Evolutionary conservation across 1,140 invertebrate genomes (phyloP), one percentile per base, ranked within the genome.

Genomic region (Bombus picipes): DNA sequence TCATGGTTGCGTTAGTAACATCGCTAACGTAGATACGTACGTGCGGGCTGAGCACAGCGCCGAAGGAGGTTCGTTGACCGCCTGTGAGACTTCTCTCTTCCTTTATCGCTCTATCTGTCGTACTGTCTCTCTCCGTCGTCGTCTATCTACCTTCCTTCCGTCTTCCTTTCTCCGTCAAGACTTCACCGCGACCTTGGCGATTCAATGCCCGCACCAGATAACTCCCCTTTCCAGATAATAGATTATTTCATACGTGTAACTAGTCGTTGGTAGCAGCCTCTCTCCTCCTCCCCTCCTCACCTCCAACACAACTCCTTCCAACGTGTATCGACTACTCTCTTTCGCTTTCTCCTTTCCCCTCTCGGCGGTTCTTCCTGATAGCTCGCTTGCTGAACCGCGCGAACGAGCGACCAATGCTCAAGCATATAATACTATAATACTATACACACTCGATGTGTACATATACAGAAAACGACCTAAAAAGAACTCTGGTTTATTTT

Each of bases 191-290:
- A 92, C 94, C 94, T 95, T 95, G 94, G 93, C 93, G 91, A 95
- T 94, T 95, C 93, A 94, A 94, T 95, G 93, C 92, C 93, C 94
- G 94, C 94, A 94, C 93, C 91, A 94, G 93, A 95, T 95, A 94
- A 94, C 92, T 95, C 92, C 91, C 92, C 93, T 92, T 91, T 89
- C 65, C 91, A 94, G 93, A 94, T 94, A 94, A 95, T 94, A 94
- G 92, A 95, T 94, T 93, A 94, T 94, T 95, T 94, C 93, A 93
- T 93, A 94, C 91, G 92, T 92, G 92, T 93, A 93, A 94, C 93
- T 93, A 93, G 93, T 93, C 91, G 92, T 90, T 90, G 92, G 74
- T 90, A 84, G 90, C 88, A 79, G 86, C 85, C 74, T 83, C 59
- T 62, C 83, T 1, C 47, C 12, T 0, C 1, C 53, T 6, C 9